These are phyloP conservation scores for Cyrtonyx montezumae DNA, from an alignment of 2,113 vertebrate genomes.

Conservation along the genomic window DNA sequence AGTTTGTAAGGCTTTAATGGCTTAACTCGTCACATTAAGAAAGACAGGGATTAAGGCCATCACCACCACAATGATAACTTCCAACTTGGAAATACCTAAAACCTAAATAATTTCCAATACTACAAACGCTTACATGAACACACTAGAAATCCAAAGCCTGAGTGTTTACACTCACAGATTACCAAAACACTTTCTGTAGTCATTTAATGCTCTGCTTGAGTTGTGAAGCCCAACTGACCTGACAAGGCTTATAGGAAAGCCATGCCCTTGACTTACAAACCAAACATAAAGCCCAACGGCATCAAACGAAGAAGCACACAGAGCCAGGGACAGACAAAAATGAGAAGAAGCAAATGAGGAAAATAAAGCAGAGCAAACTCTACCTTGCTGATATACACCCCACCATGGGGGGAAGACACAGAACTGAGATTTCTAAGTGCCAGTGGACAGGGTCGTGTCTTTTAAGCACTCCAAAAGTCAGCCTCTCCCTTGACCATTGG, in stretches of 20 bases:
- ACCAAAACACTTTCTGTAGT: rapidly evolving
- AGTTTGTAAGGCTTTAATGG: neutral
- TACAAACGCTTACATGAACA: neutral
- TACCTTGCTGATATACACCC: too few species aligned
- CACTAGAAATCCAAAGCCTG: neutral
- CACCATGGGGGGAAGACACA: neutral
- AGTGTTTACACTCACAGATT: neutral
- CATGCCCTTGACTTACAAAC: neutral
- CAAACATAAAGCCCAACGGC: rapidly evolving
- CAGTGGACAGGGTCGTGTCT: neutral
- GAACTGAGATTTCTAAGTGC: neutral
- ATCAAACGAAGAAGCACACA: neutral
- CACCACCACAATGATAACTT: neutral
- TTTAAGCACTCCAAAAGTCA: neutral
- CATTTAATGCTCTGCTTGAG: neutral
- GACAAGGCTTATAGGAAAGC: neutral
- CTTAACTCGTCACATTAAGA: neutral
- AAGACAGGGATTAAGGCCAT: neutral
- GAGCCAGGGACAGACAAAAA: neutral
- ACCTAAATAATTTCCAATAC: neutral
- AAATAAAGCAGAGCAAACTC: neutral
- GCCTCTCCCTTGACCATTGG: neutral
- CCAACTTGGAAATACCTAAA: neutral
- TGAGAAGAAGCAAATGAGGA: neutral
- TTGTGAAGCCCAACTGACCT: neutral